Percentiles rank a stretch among this genome's conserved stretches.
Conservation (phyloP, 2,797 vertebrate species). For the Sebastes vulpes region DNA sequence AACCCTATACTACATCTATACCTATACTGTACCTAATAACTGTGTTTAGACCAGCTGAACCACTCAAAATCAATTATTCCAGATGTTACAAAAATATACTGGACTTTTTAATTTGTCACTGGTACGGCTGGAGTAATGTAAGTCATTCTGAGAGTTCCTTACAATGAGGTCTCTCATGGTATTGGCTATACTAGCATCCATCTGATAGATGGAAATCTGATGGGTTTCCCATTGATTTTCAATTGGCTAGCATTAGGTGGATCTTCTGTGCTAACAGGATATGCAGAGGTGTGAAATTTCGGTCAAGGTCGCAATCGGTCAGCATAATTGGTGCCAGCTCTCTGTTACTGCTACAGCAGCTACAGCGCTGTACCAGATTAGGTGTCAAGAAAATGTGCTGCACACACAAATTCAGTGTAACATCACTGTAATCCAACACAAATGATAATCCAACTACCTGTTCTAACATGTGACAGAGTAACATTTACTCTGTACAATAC, state of each 20-base stretch:
- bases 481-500: not conserved
- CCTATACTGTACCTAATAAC: not conserved
- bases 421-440: not conserved
- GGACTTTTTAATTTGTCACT: not conserved
- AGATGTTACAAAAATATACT: not conserved
- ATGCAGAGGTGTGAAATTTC: constrained; percentile 48
- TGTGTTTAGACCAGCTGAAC: not conserved
- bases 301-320: constrained; percentile 54
- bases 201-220: not conserved
- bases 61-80: not conserved
- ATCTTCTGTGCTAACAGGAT: constrained; percentile 42
- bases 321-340: constrained; percentile 29
- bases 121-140: not conserved
- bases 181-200: not conserved
- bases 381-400: not conserved
- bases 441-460: not conserved
- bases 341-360: not conserved
- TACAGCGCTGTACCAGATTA: not conserved
- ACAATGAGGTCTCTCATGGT: not conserved
- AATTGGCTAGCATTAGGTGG: constrained; percentile 35
- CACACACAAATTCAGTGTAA: not conserved
- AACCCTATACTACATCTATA: not conserved
- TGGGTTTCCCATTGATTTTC: constrained; percentile 51
- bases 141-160: not conserved
- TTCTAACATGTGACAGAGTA: not conserved